A percentile compares a stretch with the other conserved stretches of the same genome.
phyloP scores from a whole-genome alignment of 2,113 vertebrate genomes.

The Camelus bactrianus region DNA sequence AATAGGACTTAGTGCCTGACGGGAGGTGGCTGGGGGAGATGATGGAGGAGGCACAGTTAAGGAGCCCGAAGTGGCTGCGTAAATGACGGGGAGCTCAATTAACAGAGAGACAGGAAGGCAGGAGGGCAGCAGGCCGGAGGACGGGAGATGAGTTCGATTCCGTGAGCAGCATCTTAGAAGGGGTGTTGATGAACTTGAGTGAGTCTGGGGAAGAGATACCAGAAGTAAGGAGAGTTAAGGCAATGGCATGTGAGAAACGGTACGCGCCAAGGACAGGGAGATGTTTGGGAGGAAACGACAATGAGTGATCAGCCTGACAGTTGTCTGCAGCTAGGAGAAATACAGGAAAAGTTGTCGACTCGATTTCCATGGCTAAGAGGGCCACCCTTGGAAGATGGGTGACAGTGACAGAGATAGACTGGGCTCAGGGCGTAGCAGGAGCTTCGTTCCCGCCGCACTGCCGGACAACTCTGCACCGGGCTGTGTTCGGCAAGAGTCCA shows the following conservation, averaged over 20 bases:
- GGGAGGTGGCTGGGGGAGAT: slow-evolving; percentile 18
- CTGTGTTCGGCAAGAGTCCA: not conserved
- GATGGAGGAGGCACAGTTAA: slow-evolving; percentile 13
- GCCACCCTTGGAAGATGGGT: not conserved
- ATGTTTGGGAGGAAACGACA: not conserved
- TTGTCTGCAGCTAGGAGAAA: not conserved
- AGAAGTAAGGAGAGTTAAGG: not conserved
- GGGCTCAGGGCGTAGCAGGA: not conserved
- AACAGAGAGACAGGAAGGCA: not conserved
- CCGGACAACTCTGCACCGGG: not conserved
- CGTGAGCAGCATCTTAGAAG: not conserved
- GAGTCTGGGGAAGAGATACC: not conserved
- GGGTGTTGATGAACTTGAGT: slow-evolving; percentile 23
- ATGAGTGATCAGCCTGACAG: not conserved
- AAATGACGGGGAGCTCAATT: slow-evolving; percentile 39
- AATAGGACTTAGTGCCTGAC: slow-evolving; percentile 69
- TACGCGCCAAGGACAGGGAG: not conserved
- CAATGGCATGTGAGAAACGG: not conserved
- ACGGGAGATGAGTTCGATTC: not conserved
- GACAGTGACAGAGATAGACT: not conserved
- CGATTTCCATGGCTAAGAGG: not conserved
- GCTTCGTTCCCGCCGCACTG: accelerated
- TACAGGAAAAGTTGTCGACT: not conserved
- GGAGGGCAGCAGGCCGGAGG: not conserved
- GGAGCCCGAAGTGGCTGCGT: not conserved